phyloP scores from a whole-genome alignment of 1,140 invertebrate genomes.

The Diuraphis noxia region DNA sequence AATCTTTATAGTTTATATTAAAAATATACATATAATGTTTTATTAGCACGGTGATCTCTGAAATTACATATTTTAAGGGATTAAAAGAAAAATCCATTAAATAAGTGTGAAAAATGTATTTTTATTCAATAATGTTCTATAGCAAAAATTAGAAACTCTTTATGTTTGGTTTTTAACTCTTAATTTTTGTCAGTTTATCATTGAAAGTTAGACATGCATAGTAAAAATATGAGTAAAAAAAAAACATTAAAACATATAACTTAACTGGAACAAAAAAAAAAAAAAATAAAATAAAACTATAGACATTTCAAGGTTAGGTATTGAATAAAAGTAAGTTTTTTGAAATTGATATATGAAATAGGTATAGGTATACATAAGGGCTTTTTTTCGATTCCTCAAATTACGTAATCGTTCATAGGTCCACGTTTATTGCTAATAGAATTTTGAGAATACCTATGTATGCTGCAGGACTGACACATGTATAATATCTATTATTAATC shows the following conservation, averaged over 20 bases:
- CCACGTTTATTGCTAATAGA: background rate
- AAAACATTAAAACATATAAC: background rate
- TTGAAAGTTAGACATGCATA: background rate
- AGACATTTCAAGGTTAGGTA: background rate
- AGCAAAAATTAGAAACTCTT: background rate
- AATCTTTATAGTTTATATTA: background rate
- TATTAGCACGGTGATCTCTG: background rate
- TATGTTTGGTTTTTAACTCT: no score
- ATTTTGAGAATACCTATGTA: slow-evolving; percentile 9
- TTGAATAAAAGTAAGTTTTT: background rate
- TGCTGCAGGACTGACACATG: background rate
- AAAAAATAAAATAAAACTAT: background rate
- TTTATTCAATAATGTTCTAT: no score
- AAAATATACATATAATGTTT: background rate
- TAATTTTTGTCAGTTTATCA: background rate
- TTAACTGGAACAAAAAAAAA: background rate
- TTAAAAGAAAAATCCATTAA: background rate
- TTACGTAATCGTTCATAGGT: background rate
- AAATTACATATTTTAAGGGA: background rate
- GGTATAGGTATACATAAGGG: background rate
- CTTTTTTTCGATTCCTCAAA: background rate
- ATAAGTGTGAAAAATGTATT: background rate
- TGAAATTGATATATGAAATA: background rate
- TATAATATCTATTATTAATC: background rate
- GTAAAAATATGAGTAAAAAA: background rate